These are phyloP conservation scores for Blennius ocellaris DNA, from an alignment of 2,113 vertebrate genomes.

Conservation along the genomic window DNA sequence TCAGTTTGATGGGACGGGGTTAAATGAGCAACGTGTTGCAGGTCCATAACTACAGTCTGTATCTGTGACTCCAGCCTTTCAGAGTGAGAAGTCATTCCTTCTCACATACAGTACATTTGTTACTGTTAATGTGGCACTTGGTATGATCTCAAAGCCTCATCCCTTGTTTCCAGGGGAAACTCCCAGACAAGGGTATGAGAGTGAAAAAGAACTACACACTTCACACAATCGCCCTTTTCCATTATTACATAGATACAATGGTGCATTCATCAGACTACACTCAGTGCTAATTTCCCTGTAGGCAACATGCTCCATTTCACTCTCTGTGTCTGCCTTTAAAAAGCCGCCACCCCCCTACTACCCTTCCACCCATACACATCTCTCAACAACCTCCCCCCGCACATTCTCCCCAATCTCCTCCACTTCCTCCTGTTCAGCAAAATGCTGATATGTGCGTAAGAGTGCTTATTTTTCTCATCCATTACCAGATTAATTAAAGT, in stretches of 20 bases:
- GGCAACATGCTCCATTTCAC: constrained; percentile 82
- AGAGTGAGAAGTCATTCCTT: constrained; percentile 15
- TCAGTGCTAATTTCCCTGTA: constrained; percentile 83
- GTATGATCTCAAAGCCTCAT: constrained; percentile 49
- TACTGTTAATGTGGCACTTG: constrained; percentile 6
- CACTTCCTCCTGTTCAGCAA: constrained; percentile 78
- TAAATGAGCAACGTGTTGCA: constrained; percentile 55
- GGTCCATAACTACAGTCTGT: constrained; percentile 15
- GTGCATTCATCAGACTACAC: constrained; percentile 78
- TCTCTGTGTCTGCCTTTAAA: constrained; percentile 77
- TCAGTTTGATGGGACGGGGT: constrained; percentile 41
- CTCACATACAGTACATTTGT: constrained; percentile 13
- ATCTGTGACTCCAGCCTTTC: constrained; percentile 31
- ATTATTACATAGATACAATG: constrained; percentile 76
- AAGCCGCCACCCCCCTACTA: constrained; percentile 23
- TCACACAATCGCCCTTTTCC: constrained; percentile 51
- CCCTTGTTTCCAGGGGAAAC: constrained; percentile 67
- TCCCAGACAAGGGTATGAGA: constrained; percentile 56
- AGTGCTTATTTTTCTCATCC: constrained; percentile 83
- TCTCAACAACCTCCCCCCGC: too few relatives aligned
- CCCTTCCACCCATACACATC: too few relatives aligned
- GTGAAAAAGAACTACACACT: constrained; percentile 57
- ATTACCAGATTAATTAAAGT: constrained; percentile 87
- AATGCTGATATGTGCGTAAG: constrained; percentile 84
- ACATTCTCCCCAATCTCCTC: constrained; percentile 33